A percentile compares a stretch with the other conserved stretches of the same genome.
Conservation (phyloP, 2,113 vertebrate species). For the Capricornis sumatraensis region DNA sequence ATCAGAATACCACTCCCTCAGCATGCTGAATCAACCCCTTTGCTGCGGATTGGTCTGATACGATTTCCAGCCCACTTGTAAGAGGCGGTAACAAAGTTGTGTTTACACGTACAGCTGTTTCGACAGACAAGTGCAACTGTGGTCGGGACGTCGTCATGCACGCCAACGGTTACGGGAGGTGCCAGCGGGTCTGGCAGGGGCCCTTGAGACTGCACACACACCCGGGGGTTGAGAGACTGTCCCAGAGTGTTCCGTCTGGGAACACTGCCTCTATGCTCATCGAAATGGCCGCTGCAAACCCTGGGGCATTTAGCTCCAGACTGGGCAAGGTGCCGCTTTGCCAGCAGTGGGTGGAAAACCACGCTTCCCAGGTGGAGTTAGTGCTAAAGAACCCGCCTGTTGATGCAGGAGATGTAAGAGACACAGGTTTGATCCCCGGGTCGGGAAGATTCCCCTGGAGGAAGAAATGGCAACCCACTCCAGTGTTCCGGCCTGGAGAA, state of each 20-base stretch:
- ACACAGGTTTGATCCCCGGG: accelerated
- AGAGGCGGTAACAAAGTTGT: accelerated
- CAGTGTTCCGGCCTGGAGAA: neutral
- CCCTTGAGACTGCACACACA: neutral
- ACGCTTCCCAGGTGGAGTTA: neutral
- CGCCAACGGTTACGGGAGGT: accelerated
- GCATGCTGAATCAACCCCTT: neutral
- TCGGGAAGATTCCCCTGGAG: neutral
- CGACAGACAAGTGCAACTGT: accelerated
- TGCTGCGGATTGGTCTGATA: accelerated
- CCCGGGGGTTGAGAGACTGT: neutral
- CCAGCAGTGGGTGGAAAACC: neutral
- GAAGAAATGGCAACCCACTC: neutral
- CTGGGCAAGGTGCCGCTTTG: accelerated
- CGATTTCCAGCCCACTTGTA: accelerated
- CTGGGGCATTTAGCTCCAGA: neutral
- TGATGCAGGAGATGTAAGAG: neutral
- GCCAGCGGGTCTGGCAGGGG: neutral
- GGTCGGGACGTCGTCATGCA: accelerated
- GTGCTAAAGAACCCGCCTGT: neutral
- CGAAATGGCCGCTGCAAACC: neutral
- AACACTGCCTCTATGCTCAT: neutral
- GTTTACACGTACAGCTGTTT: accelerated
- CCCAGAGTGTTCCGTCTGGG: neutral
- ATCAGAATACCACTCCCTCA: neutral